Conservation (phyloP, 2,888 invertebrate genomes). For the Portevinia maculata region DNA sequence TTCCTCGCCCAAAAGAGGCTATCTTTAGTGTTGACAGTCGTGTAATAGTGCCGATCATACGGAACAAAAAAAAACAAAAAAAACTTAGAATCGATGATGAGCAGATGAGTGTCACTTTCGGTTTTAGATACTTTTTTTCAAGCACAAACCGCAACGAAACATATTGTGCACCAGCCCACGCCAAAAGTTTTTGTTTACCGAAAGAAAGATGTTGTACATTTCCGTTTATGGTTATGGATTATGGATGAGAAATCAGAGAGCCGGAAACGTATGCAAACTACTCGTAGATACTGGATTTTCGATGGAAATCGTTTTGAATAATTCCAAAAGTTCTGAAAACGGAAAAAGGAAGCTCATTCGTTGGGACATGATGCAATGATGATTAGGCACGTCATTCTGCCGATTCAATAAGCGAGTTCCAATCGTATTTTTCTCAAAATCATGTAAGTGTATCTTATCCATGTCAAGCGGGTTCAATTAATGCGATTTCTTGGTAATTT, state of each 20-base stretch:
- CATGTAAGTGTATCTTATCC: conserved; percentile 31
- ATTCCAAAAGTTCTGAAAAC: conserved; percentile 18
- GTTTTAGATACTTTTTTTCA: conserved; percentile 40
- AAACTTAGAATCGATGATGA: conserved; percentile 42
- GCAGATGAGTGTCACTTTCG: conserved; percentile 59
- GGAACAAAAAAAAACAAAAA: conserved; percentile 16
- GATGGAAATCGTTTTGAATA: background rate
- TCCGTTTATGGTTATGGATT: conserved; percentile 45
- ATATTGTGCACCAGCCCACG: conserved; percentile 53
- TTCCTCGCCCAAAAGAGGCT: conserved; percentile 1
- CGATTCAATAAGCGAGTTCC: conserved; percentile 38
- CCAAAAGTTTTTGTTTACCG: conserved; percentile 41
- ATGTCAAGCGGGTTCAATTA: conserved; percentile 41
- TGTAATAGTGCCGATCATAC: conserved; percentile 58
- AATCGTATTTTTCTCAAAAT: background rate
- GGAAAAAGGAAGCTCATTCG: conserved; percentile 1
- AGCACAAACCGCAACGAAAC: conserved; percentile 54
- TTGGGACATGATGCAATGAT: conserved; percentile 17
- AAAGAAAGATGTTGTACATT: conserved; percentile 24
- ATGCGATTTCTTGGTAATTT: conserved; percentile 13
- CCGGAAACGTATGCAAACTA: conserved; percentile 48
- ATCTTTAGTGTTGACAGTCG: conserved; percentile 62
- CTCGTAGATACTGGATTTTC: background rate
- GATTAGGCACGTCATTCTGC: conserved; percentile 26
- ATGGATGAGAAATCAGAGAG: conserved; percentile 32